A percentile compares a stretch with the other conserved stretches of the same genome.
These are phyloP conservation scores for Plectropomus leopardus DNA, from an alignment of 2,113 vertebrate genomes.

Conservation along the genomic window DNA sequence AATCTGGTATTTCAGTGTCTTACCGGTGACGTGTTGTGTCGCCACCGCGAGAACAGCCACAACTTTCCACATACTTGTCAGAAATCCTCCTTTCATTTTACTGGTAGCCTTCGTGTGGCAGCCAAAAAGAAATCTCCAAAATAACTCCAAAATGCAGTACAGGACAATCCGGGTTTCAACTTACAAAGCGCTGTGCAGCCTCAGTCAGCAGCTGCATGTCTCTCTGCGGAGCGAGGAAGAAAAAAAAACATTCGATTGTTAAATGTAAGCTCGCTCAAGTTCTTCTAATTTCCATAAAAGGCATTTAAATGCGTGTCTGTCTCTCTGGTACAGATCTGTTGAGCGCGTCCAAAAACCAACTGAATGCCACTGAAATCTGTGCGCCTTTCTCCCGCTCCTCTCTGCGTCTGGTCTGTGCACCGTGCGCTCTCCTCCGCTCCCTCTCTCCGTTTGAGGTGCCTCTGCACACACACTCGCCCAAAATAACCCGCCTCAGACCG, in stretches of 20 bases:
- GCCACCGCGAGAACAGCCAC: constrained; percentile 76
- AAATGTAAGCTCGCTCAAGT: constrained; percentile 27
- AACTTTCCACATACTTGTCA: constrained; percentile 75
- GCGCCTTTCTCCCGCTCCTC: constrained; percentile 66
- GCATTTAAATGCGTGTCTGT: constrained; percentile 16
- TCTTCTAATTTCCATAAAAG: constrained; percentile 28
- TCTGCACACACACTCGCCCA: constrained; percentile 83
- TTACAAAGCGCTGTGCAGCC: constrained; percentile 34
- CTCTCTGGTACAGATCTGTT: constrained; percentile 60
- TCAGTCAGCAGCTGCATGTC: constrained; percentile 61
- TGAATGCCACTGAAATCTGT: constrained; percentile 63
- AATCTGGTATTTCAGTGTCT: constrained; percentile 94
- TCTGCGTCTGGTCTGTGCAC: constrained; percentile 62
- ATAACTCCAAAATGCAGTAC: constrained; percentile 26
- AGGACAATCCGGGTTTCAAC: constrained; percentile 49
- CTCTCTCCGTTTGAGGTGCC: constrained; percentile 73
- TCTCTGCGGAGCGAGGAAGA: constrained; percentile 2
- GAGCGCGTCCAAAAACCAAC: constrained; percentile 57
- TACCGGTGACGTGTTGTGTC: constrained; percentile 79
- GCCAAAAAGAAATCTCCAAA: constrained; percentile 16
- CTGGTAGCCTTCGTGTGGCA: constrained; percentile 33
- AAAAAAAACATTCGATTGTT: constrained; percentile 5
- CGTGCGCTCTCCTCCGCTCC: constrained; percentile 66
- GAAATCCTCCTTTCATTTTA: constrained; percentile 56
- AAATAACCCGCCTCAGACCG: constrained; percentile 84